phyloP scores from a whole-genome alignment of 2,888 invertebrate species.

The Diarsia rubi region DNA sequence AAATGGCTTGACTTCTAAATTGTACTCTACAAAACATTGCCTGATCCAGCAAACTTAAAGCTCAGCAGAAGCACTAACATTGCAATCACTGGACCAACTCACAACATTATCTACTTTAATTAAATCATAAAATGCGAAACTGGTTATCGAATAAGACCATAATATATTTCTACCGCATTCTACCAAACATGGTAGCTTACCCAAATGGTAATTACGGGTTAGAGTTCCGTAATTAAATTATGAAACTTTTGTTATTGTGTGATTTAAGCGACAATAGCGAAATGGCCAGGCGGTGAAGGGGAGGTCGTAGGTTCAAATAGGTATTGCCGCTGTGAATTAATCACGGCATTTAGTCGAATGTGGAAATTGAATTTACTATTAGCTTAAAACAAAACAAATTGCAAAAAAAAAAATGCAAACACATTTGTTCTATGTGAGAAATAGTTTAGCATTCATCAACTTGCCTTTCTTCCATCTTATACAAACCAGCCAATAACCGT shows the following conservation, averaged over 20 bases:
- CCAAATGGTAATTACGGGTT: slow-evolving; percentile 64
- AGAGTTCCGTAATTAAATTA: slow-evolving; percentile 58
- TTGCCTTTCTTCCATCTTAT: not conserved
- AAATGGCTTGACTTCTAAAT: no score
- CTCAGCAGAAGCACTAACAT: not conserved
- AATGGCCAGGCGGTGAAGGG: slow-evolving; percentile 24
- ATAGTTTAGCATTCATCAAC: not conserved
- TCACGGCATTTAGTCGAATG: not conserved
- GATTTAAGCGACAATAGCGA: slow-evolving; percentile 31
- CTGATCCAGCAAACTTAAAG: not conserved
- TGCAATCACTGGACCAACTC: not conserved
- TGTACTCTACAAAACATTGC: not conserved
- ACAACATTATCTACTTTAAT: slow-evolving; percentile 32
- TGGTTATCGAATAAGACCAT: slow-evolving; percentile 56
- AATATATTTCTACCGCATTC: slow-evolving; percentile 65
- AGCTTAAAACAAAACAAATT: not conserved
- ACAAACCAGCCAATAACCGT: not conserved
- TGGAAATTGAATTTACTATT: slow-evolving; percentile 4
- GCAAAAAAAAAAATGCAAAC: not conserved
- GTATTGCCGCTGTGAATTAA: slow-evolving; percentile 19
- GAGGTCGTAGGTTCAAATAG: slow-evolving; percentile 37
- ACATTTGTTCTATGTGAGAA: not conserved
- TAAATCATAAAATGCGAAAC: slow-evolving; percentile 58
- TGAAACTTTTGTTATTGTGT: slow-evolving; percentile 48
- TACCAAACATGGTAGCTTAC: slow-evolving; percentile 56